These are phyloP conservation scores for Yoshiicerus persimilis DNA, from an alignment of 1,140 invertebrate genomes.

Conservation along the genomic window DNA sequence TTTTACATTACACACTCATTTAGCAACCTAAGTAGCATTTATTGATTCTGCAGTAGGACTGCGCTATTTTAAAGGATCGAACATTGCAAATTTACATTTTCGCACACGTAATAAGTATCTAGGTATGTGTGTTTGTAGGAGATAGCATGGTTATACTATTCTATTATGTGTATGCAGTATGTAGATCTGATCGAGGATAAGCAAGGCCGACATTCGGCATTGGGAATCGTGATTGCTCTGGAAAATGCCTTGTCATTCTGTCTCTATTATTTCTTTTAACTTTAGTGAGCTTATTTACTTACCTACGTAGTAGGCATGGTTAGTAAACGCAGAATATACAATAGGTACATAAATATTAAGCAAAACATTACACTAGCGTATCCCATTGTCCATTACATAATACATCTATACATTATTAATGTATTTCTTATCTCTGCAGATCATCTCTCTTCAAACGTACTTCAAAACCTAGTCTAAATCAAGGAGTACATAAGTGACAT, in stretches of 20 bases:
- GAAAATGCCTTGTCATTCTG: constrained; percentile 36
- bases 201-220: constrained; percentile 37
- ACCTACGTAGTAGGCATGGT: neutral
- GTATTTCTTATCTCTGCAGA: neutral
- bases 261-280: neutral
- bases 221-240: constrained; percentile 36
- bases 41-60: neutral
- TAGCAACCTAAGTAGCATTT: neutral
- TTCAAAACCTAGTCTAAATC: neutral
- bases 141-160: neutral
- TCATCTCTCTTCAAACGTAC: neutral
- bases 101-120: neutral
- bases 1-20: neutral
- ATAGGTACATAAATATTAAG: neutral
- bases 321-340: neutral
- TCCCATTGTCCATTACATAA: neutral
- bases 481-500: neutral
- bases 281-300: neutral
- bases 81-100: neutral
- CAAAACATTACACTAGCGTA: neutral
- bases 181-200: neutral
- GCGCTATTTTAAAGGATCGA: neutral
- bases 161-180: neutral
- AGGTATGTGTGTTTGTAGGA: neutral
- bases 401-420: neutral